Percentiles rank a stretch among this genome's conserved stretches.
phyloP scores from a whole-genome alignment of 2,888 invertebrate species.

The Dynastes grantii region DNA sequence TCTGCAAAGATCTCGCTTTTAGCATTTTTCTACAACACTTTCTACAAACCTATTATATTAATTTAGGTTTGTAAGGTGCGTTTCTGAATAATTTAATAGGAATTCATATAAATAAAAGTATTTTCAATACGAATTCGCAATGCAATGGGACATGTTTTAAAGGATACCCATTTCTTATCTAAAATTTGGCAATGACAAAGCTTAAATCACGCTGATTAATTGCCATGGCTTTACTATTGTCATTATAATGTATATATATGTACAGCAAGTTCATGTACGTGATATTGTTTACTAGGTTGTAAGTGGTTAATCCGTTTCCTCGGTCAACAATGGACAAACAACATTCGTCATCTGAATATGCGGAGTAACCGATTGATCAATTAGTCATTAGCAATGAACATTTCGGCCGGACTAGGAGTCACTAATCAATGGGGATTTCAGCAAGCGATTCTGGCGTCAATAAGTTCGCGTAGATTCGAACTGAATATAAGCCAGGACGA shows the following conservation, averaged over 20 bases:
- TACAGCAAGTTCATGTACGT: neutral
- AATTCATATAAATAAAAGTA: too few relatives aligned
- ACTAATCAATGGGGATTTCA: neutral
- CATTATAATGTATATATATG: neutral
- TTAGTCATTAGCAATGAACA: neutral
- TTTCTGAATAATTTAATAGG: too few relatives aligned
- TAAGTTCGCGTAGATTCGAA: too few relatives aligned
- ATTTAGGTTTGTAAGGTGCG: too few relatives aligned
- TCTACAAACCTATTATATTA: too few relatives aligned
- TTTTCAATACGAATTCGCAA: too few relatives aligned
- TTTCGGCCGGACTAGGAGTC: neutral
- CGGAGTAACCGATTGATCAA: constrained; percentile 1
- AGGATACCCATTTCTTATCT: too few relatives aligned
- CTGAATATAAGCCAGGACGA: too few relatives aligned
- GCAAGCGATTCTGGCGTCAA: too few relatives aligned
- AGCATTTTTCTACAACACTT: too few relatives aligned
- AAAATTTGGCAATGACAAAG: neutral
- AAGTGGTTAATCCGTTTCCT: neutral
- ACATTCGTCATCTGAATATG: neutral
- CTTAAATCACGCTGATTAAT: constrained; percentile 1
- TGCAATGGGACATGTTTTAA: too few relatives aligned
- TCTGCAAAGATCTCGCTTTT: too few relatives aligned
- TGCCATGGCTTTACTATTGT: neutral
- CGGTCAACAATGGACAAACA: constrained; percentile 2
- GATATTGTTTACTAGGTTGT: neutral